Evolutionary conservation across 2,797 vertebrate genomes (phyloP).

Genomic region (Poecile montanus): DNA sequence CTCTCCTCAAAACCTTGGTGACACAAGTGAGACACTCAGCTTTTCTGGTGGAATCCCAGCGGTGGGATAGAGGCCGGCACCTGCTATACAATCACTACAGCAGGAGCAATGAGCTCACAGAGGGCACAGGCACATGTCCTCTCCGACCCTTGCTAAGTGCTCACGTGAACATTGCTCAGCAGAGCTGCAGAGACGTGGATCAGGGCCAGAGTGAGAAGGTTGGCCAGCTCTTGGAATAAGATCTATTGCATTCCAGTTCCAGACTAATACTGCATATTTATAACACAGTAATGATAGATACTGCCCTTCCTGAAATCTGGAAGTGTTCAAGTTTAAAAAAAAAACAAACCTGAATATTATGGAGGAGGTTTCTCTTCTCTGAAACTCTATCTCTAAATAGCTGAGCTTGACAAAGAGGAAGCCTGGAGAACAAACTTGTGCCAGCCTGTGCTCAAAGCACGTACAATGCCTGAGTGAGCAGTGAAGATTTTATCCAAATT

Average conservation of each 20-base stretch:
- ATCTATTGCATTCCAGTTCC: background rate
- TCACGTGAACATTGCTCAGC: accelerated
- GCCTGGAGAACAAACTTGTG: background rate
- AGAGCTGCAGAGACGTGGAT: accelerated
- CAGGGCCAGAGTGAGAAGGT: background rate
- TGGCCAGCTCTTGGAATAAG: background rate
- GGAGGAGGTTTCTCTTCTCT: background rate
- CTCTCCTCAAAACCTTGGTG: background rate
- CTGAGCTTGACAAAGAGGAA: background rate
- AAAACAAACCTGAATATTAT: background rate
- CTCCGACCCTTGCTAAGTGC: background rate
- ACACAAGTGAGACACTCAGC: background rate
- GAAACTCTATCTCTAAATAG: background rate
- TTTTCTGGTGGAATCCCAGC: background rate
- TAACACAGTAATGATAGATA: background rate
- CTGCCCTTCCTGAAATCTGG: background rate
- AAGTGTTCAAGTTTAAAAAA: background rate
- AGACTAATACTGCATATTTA: background rate
- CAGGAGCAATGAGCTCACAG: background rate
- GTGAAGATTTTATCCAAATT: background rate
- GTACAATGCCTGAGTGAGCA: background rate
- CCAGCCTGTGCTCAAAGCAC: background rate
- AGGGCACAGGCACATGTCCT: background rate
- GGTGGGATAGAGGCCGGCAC: background rate
- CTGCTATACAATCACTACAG: background rate